Base-by-base conservation (phyloP, 2,888 invertebrate genomes). In the Cheilosia pagana region DNA sequence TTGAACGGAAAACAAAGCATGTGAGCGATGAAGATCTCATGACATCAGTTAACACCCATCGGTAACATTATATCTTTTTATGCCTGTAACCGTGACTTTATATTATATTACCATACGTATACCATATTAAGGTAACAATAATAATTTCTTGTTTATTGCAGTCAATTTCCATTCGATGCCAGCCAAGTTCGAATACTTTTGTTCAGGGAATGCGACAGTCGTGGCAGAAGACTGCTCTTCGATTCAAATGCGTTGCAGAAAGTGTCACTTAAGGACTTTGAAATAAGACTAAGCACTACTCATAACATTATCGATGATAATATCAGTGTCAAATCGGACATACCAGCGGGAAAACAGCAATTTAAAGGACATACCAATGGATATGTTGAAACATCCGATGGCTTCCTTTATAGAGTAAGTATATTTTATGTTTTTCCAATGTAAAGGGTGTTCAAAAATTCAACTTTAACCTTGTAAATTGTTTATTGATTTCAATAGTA, bases 141-240 rank as follows among this genome's bases (percentile, higher is more conserved):
- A 43, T 23, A 41, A 39, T 63, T 74, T 39, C 8, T 55, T 35
- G 7, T 55, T 68, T 14, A 1, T 89, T 88, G 10, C 87, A 92
- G 92, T 87, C 91, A 91, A 87, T 93, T 94, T 91, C 94, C 94
- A 88, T 95, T 95, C 92, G 94, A 94, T 89, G 93, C 93, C 87
- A 93, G 94, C 88, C 95, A 96, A 93, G 95, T 98, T 81, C 94
- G 97, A 88, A 93, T 98, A 88, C 93, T 98, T 89, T 93, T 98
- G 87, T 97, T 96, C 92, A 94, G 95, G 90, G 98, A 98, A 93
- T 96, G 96, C 91, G 97, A 97, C 90, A 95, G 95, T 92, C 93
- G 95, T 82, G 97, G 96, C 28, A 93, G 96, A 81, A 95, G 95
- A 88, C 92, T 98, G 43, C 93, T 98, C 68, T 98, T 97, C 90